Evolutionary conservation across 2,797 vertebrate species (phyloP), one percentile per base, ranked within the genome.

Genomic region (Mus caroli): DNA sequence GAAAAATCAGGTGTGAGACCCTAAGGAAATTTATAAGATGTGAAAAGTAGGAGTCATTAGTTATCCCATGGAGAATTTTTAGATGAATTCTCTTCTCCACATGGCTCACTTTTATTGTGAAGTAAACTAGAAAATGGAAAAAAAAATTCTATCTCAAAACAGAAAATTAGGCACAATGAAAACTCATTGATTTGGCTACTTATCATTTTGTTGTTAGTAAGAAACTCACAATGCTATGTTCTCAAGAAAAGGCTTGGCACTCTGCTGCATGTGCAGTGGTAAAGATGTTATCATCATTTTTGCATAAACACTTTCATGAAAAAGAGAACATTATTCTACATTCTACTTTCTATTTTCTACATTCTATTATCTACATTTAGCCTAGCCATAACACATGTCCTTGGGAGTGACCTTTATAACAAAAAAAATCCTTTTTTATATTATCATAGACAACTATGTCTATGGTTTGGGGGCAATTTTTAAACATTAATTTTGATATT

Each of bases 1-100:
- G 98, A 98, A 98, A 96, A 98, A 98, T 97, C 97, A 98, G 98
- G 98, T 98, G 98, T 98, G 94, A 97, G 94, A 97, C 96, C 98
- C 98, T 98, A 97, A 98, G 98, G 98, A 98, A 98, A 98, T 98
- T 98, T 97, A 97, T 96, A 98, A 98, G 94, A 96, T 97, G 92
- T 98, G 96, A 97, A 97, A 98, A 97, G 9, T 56, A 37, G 37
- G 28, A 91, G 50, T 78, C 97, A 97, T 69, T 96, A 94, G 96
- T 98, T 98, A 98, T 97, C 98, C 98, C 97, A 71, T 94, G 97
- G 98, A 97, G 98, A 98, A 96, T 98, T 97, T 97, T 97, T 98
- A 98, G 98, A 97, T 88, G 96, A 98, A 97, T 97, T 97, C 85
- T 98, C 78, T 96, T 97, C 96, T 97, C 97, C 93, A 97, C 96